phyloP scores from a whole-genome alignment of 2,888 invertebrate genomes.

The Leucophora obtusa region DNA sequence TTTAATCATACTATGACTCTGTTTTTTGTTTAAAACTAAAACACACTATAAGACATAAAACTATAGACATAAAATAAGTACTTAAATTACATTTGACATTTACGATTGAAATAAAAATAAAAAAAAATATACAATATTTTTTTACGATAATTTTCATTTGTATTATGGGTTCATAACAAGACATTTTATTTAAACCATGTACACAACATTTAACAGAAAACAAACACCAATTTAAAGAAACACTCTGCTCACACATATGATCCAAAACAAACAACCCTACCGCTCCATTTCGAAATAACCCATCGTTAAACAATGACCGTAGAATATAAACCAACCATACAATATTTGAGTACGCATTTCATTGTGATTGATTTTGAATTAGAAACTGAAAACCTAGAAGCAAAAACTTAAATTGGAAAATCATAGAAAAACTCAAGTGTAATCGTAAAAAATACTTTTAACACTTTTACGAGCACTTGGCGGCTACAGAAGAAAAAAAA shows the following conservation, averaged over 20 bases:
- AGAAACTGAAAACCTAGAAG: constrained; percentile 39
- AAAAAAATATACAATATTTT: constrained; percentile 69
- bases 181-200: constrained; percentile 66
- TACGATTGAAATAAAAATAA: constrained; percentile 71
- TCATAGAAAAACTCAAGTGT: constrained; percentile 47
- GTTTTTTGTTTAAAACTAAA: neutral
- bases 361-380: constrained; percentile 66
- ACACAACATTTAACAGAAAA: constrained; percentile 53
- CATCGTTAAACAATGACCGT: constrained; percentile 55
- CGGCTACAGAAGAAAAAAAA: constrained; percentile 54
- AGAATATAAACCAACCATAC: no score
- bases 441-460: constrained; percentile 70
- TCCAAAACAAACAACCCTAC: neutral
- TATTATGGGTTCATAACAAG: constrained; percentile 64
- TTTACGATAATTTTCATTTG: constrained; percentile 74
- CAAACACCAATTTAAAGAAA: constrained; percentile 28
- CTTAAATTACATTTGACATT: constrained; percentile 76
- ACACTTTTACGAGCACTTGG: constrained; percentile 67
- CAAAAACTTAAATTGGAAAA: constrained; percentile 45
- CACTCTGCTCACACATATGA: neutral
- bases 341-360: constrained; percentile 23
- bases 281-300: constrained; percentile 23
- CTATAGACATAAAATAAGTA: constrained; percentile 60
- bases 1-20: constrained; percentile 36
- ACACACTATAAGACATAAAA: constrained; percentile 36